Conservation (phyloP, 2,113 vertebrate species). For the Proterorhinus semilunaris region DNA sequence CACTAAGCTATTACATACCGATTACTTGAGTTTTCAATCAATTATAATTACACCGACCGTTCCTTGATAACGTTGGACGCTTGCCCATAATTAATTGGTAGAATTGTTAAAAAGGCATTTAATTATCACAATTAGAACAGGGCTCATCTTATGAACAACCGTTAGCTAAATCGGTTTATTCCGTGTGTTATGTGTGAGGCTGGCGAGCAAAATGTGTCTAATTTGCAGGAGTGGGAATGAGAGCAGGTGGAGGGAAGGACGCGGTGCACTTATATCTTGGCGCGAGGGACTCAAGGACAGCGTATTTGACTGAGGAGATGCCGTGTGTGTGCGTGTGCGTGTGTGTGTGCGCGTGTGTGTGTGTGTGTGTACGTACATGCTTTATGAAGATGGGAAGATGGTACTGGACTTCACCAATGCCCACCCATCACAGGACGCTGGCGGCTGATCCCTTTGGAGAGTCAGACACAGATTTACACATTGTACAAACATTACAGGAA, state of each 20-base stretch:
- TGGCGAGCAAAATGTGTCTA: neutral
- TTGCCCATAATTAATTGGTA: slow-evolving; percentile 34
- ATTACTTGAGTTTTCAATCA: slow-evolving; percentile 54
- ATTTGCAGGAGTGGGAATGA: slow-evolving; percentile 16
- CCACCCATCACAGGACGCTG: neutral
- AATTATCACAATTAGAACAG: slow-evolving; percentile 12
- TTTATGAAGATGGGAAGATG: neutral
- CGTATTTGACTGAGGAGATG: neutral
- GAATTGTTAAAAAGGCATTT: slow-evolving; percentile 23
- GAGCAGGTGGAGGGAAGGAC: slow-evolving; percentile 27
- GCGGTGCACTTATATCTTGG: slow-evolving; percentile 6
- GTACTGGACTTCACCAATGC: neutral
- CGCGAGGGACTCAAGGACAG: slow-evolving; percentile 34
- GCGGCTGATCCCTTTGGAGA: neutral
- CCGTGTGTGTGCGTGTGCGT: neutral
- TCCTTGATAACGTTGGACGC: slow-evolving; percentile 31
- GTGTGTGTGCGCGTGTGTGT: neutral
- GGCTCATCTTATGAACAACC: neutral
- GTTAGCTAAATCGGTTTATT: neutral
- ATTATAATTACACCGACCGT: slow-evolving; percentile 44
- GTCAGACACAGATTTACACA: neutral
- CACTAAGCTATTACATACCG: slow-evolving; percentile 25
- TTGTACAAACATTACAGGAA: neutral
- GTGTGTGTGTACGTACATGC: neutral
- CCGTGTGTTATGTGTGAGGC: neutral